Base-by-base conservation (phyloP, 2,797 vertebrate genomes). In the Poeciliopsis turneri region DNA sequence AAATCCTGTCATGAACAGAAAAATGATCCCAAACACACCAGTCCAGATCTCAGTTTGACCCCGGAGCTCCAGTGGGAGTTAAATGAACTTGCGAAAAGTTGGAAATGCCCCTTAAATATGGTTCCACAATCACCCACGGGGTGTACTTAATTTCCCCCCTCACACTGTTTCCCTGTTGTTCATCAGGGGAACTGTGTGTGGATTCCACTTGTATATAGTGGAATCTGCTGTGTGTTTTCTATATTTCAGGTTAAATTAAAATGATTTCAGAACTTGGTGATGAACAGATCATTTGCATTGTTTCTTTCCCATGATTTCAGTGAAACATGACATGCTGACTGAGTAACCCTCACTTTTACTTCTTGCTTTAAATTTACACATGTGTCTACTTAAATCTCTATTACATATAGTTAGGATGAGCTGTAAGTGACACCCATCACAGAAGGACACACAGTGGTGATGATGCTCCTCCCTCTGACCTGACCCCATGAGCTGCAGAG, bases 391-490 rank as follows among this genome's bases (percentile, higher is more conserved):
- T 11, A 41, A 25, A 25, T 41, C 64, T 68, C 10, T 41, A 13
- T 68, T 5, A 25, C 11, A 25, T 25, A 68, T 25, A 23, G 9
- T 43, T 41, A 25, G 10, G 64, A 41, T 2, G 9, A 5, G 64
- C 30, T 59, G 49, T 55, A 82, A 76, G 30, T 51, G 76, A 83
- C 45, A 57, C 11, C 82, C 47, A 49, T 80, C 51, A 41, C 47
- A 70, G 74, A 61, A 69, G 53, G 87, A 69, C 64, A 57, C 66
- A 16, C 25, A 7, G 28, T 74, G 77, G 78, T 80, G 76, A 78
- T 49, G 66, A 79, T 82, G 85, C 82, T 86, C 82, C 81, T 86
- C 80, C 77, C 74, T 82, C 55, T 87, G 82, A 84, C 80, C 83
- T 79, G 75, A 84, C 78, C 86, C 79, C 10, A 71, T 85, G 49